These are phyloP conservation scores for Apis cerana DNA, from an alignment of 1,140 invertebrate species.

Conservation along the genomic window DNA sequence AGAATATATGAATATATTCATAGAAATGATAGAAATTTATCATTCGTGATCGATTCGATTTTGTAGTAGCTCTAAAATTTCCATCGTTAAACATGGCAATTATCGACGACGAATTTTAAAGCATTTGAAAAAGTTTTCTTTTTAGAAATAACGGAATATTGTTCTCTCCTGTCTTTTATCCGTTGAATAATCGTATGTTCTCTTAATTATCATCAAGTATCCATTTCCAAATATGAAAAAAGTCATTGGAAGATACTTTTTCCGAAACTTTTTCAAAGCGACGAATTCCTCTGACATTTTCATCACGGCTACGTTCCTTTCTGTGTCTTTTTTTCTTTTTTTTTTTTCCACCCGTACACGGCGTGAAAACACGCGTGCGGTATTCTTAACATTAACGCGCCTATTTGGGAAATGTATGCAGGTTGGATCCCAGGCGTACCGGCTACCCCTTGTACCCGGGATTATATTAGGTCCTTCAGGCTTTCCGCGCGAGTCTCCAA, in stretches of 20 bases:
- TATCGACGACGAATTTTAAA: too few relatives aligned
- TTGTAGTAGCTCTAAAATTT: too few relatives aligned
- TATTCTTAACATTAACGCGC: conserved; percentile 66
- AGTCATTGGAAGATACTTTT: not conserved
- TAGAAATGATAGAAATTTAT: too few relatives aligned
- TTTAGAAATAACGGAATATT: too few relatives aligned
- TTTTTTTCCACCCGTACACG: conserved; percentile 15
- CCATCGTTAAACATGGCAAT: too few relatives aligned
- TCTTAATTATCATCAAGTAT: not conserved
- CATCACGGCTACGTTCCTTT: conserved; percentile 13
- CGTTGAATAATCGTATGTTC: not conserved
- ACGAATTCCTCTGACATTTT: conserved; percentile 19
- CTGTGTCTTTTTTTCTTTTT: conserved; percentile 10
- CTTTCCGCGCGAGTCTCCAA: conserved; percentile 57
- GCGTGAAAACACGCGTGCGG: conserved; percentile 52
- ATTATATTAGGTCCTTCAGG: conserved; percentile 71
- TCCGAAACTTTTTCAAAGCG: not conserved
- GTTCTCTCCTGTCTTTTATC: not conserved
- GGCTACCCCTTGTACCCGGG: conserved; percentile 63
- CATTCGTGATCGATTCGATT: too few relatives aligned
- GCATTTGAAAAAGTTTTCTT: too few relatives aligned
- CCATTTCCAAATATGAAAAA: too few relatives aligned
- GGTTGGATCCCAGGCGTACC: conserved; percentile 62
- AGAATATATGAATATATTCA: too few relatives aligned
- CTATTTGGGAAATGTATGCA: conserved; percentile 70